Conservation (phyloP, 2,113 vertebrate species). For the Smithornis capensis region DNA sequence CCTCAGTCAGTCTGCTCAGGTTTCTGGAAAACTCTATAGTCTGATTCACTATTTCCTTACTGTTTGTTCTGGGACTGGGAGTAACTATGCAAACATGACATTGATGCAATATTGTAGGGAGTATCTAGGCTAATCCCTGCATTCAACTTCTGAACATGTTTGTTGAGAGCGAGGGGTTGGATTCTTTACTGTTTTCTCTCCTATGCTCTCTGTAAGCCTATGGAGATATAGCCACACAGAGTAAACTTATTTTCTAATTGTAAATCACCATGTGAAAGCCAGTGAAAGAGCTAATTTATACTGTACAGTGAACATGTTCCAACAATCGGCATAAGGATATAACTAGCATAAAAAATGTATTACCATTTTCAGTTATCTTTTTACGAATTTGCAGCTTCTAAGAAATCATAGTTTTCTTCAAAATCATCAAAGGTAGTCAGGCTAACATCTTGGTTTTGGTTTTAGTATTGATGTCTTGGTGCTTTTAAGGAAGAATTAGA, state of each 20-base stretch:
- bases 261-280: not conserved
- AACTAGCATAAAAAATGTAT: not conserved
- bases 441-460: not conserved
- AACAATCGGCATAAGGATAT: not conserved
- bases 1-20: slow-evolving; percentile 42
- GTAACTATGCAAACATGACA: slow-evolving; percentile 48
- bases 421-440: not conserved
- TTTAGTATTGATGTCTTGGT: not conserved
- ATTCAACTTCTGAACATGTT: slow-evolving; percentile 20
- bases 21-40: slow-evolving; percentile 52
- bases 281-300: not conserved
- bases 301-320: not conserved
- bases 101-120: slow-evolving; percentile 58
- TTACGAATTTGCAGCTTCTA: not conserved
- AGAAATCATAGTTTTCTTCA: not conserved
- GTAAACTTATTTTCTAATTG: not conserved
- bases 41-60: slow-evolving; percentile 62
- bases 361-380: not conserved
- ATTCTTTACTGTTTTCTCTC: not conserved
- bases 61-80: slow-evolving; percentile 60
- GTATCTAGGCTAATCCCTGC: slow-evolving; percentile 48
- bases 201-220: not conserved
- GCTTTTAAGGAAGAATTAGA: not conserved
- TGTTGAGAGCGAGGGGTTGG: not conserved
- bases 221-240: not conserved